These are phyloP conservation scores for Atlantisia rogersi DNA, from an alignment of 2,113 vertebrate species.

Conservation along the genomic window DNA sequence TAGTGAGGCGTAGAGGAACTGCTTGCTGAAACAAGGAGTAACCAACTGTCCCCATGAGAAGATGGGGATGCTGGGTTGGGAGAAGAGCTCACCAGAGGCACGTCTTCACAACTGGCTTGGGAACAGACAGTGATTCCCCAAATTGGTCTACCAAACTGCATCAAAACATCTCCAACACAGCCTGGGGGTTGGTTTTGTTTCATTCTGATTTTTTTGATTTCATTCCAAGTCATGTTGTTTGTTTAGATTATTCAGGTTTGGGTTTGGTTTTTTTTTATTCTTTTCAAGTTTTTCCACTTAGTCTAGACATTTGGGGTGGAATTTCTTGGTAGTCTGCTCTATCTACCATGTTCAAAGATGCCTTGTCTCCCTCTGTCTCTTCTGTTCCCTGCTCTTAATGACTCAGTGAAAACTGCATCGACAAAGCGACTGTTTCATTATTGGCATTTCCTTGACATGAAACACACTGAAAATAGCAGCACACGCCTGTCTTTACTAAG, in stretches of 20 bases:
- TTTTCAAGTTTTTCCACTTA: neutral
- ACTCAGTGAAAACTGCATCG: neutral
- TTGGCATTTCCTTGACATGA: neutral
- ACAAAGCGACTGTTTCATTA: neutral
- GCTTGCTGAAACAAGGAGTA: neutral
- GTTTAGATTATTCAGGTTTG: neutral
- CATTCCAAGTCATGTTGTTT: neutral
- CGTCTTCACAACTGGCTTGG: neutral
- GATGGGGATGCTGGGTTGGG: neutral
- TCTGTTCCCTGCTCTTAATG: neutral
- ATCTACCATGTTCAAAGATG: neutral
- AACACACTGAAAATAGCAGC: neutral
- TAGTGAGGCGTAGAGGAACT: neutral
- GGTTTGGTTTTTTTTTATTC: fast-evolving
- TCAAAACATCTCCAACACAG: neutral
- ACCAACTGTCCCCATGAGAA: neutral
- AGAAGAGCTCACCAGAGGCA: neutral
- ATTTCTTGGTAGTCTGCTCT: neutral
- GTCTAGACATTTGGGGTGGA: neutral
- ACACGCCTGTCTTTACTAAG: neutral
- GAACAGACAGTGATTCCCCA: neutral
- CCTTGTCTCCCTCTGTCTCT: neutral
- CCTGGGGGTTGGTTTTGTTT: neutral
- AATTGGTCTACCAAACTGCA: neutral
- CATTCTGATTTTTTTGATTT: neutral